These are phyloP conservation scores for Nettapus auritus DNA, from an alignment of 2,113 vertebrate genomes.

Conservation along the genomic window DNA sequence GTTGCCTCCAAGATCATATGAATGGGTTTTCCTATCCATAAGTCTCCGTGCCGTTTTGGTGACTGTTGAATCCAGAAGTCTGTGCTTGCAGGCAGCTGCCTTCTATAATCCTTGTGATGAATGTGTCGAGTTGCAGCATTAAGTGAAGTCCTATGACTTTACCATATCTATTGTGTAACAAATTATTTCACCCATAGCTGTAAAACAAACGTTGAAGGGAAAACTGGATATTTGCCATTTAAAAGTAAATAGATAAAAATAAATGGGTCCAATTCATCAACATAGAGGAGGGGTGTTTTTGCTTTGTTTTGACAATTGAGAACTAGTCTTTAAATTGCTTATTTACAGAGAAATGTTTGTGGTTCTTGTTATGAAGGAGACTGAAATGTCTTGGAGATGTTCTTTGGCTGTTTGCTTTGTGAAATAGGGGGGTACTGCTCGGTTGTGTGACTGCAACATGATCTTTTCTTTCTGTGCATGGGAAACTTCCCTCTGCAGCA, in stretches of 20 bases:
- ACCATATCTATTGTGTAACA: background rate
- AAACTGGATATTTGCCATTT: background rate
- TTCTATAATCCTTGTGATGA: background rate
- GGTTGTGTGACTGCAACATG: background rate
- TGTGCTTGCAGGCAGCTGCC: background rate
- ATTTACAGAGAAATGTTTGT: background rate
- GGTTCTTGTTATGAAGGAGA: background rate
- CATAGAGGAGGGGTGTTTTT: background rate
- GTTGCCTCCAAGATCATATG: background rate
- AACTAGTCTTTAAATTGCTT: background rate
- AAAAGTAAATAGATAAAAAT: background rate
- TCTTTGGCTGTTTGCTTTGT: background rate
- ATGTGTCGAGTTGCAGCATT: background rate
- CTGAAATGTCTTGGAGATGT: background rate
- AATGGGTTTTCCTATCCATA: background rate
- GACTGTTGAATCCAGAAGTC: background rate
- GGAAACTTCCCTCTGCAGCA: background rate
- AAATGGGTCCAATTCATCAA: background rate
- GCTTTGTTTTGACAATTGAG: background rate
- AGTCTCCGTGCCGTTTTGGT: accelerated
- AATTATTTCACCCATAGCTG: background rate
- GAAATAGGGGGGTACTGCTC: background rate
- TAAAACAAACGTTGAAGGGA: background rate
- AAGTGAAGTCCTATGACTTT: background rate
- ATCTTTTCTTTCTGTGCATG: background rate